Base-by-base conservation (phyloP, 64 coral and sea anemone genomes). In the Stichodactyla mertensii region DNA sequence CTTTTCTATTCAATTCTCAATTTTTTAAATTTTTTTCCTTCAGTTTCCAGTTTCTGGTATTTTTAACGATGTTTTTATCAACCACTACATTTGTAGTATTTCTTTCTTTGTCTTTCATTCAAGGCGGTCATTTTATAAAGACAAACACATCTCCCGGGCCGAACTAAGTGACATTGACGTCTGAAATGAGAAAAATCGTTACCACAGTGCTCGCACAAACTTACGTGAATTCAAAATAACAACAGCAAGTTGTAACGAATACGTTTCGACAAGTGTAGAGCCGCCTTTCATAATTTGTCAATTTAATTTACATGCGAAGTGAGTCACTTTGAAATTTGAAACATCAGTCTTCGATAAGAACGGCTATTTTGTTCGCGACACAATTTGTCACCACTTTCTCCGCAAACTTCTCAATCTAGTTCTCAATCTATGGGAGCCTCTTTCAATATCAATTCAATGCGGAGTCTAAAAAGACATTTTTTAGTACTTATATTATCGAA, bases 321-420 rank as follows among this genome's bases (percentile, higher is more conserved):
- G 69, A 74, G 69, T 74, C 69, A 74, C 8, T 26, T 26, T 74
- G 69, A 28, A 74, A 74, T 74, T 36, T 74, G 69, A 74, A 74
- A 74, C 69, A 74, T 27, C 69, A 10, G 7, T 31, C 23, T 31
- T 74, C 69, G 69, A 74, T 74, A 74, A 74, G 69, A 74, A 74
- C 19, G 12, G 69, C 69, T 31, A n/a, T 74, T 74, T 74, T 31
- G 10, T 74, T 31, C 12, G 24, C 69, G 69, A 74, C 24, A 74
- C 69, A 31, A 74, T 36, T 13, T 31, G 69, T 74, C 69, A 74
- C 69, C 69, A 74, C 69, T 13, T 74, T 31, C 11, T 74, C 69
- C 69, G 36, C 69, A 27, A 31, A 11, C 69, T 23, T 74, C 69
- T 74, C 69, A 27, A 74, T 74, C 69, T 74, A 74, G 24, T 23